Conservation (phyloP, 2,113 vertebrate species). For the Rhagologus leucostigma region DNA sequence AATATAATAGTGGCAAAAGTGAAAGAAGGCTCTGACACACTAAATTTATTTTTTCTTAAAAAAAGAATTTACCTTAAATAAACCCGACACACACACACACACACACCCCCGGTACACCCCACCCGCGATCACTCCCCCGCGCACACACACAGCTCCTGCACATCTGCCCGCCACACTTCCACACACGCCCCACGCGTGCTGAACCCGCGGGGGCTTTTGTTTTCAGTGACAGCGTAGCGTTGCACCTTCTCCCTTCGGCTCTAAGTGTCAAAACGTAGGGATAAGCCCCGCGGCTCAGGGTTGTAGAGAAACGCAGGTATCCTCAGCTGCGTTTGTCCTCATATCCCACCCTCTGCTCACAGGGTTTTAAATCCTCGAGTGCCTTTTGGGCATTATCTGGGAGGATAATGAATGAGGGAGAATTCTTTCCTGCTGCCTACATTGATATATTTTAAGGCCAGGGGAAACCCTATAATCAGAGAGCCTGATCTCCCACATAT, state of each 20-base stretch:
- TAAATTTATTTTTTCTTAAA: not conserved
- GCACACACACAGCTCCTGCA: not conserved
- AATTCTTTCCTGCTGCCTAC: not conserved
- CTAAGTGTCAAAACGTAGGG: not conserved
- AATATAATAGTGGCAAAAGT: not conserved
- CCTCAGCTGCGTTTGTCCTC: not conserved
- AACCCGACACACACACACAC: too few relatives aligned
- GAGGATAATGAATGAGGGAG: not conserved
- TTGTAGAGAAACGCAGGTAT: fast-evolving
- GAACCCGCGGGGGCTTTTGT: not conserved
- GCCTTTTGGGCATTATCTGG: not conserved
- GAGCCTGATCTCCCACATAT: not conserved
- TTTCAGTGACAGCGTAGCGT: not conserved
- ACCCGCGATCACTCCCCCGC: not conserved
- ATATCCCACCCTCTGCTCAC: fast-evolving
- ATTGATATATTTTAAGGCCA: not conserved
- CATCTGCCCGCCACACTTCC: not conserved
- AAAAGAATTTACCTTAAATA: not conserved
- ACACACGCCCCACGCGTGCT: not conserved
- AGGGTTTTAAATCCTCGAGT: not conserved
- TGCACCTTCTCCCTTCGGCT: not conserved
- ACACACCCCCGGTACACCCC: not conserved
- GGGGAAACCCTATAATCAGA: not conserved
- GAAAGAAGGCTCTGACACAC: not conserved
- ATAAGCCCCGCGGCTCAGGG: not conserved